These are phyloP conservation scores for Lepeophtheirus nordmannii DNA, from an alignment of 2,888 invertebrate species.

Conservation along the genomic window DNA sequence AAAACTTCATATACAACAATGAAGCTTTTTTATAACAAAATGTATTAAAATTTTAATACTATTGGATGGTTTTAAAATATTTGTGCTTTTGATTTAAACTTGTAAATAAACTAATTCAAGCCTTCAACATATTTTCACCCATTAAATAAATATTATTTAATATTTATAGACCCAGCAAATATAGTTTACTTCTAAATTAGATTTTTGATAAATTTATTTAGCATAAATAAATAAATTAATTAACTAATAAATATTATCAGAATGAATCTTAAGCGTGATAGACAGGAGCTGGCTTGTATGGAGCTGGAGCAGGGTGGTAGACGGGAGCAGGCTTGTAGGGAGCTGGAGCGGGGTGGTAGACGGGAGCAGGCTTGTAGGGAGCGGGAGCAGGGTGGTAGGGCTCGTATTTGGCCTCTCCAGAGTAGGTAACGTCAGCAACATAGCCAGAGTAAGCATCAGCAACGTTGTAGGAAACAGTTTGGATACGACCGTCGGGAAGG, in stretches of 20 bases:
- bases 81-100: too few relatives aligned
- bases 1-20: too few relatives aligned
- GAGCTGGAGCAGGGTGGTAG: conserved; percentile 10
- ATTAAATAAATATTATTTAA: too few relatives aligned
- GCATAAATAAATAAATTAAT: conserved; percentile 1
- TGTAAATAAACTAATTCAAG: too few relatives aligned
- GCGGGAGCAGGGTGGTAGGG: conserved; percentile 4
- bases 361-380: conserved; percentile 15
- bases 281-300: conserved; percentile 4
- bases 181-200: too few relatives aligned
- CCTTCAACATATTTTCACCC: too few relatives aligned
- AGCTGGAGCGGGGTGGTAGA: background rate
- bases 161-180: too few relatives aligned
- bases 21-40: too few relatives aligned
- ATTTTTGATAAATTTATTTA: background rate
- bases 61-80: too few relatives aligned
- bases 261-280: background rate
- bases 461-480: conserved; percentile 14
- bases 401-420: conserved; percentile 14
- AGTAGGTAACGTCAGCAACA: conserved; percentile 9
- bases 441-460: conserved; percentile 18
- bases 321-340: conserved; percentile 14
- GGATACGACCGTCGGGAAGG: conserved; percentile 13
- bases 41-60: too few relatives aligned
- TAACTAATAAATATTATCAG: background rate